Conservation (phyloP, 2,888 invertebrate species). For the Sphaerophoria taeniata region DNA sequence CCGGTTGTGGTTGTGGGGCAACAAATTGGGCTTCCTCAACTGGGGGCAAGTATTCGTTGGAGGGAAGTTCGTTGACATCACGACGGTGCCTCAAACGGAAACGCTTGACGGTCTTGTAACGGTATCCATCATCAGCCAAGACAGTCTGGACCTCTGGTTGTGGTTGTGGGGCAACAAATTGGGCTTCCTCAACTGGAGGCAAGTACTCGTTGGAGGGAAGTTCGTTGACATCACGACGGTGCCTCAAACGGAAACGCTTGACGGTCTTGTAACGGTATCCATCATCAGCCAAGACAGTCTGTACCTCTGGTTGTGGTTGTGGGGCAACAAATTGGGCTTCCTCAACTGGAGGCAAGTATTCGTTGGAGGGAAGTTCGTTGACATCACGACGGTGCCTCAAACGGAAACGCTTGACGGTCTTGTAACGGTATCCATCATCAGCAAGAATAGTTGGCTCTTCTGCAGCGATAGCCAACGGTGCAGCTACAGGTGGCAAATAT, state of each 20-base stretch:
- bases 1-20: slow-evolving; percentile 24
- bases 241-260: slow-evolving; percentile 74
- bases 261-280: slow-evolving; percentile 78
- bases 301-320: slow-evolving; percentile 56
- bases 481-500: slow-evolving; percentile 70
- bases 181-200: slow-evolving; percentile 74
- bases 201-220: slow-evolving; percentile 76
- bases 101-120: slow-evolving; percentile 80
- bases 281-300: slow-evolving; percentile 67
- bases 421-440: slow-evolving; percentile 81
- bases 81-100: slow-evolving; percentile 78
- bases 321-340: slow-evolving; percentile 39
- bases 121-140: slow-evolving; percentile 80
- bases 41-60: slow-evolving; percentile 75
- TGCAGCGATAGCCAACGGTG: slow-evolving; percentile 25
- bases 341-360: slow-evolving; percentile 77
- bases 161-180: slow-evolving; percentile 41
- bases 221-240: slow-evolving; percentile 78
- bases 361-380: slow-evolving; percentile 77
- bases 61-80: slow-evolving; percentile 77
- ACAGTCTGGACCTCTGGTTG: slow-evolving; percentile 62
- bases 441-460: slow-evolving; percentile 74
- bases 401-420: slow-evolving; percentile 78
- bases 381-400: slow-evolving; percentile 79
- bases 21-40: slow-evolving; percentile 58